Evolutionary conservation across 2,113 vertebrate species (phyloP).

Genomic region (Larimichthys crocea): DNA sequence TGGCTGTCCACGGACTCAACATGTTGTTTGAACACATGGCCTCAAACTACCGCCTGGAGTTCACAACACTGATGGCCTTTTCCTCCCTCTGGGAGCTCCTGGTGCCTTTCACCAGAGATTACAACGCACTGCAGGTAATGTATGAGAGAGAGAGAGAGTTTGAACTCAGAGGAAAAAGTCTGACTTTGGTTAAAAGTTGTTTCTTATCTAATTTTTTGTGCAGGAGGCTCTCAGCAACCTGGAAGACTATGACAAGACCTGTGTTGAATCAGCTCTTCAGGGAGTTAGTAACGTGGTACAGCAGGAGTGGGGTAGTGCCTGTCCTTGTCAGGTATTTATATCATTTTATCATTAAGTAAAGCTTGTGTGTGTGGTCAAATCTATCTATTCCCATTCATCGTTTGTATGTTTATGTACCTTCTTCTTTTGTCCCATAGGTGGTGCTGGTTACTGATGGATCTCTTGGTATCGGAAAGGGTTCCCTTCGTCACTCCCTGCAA

Average conservation of each 20-base stretch:
- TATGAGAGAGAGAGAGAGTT: no score
- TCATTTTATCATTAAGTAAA: neutral
- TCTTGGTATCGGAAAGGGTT: conserved; percentile 95
- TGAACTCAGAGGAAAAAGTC: neutral
- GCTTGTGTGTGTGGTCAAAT: neutral
- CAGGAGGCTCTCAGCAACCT: conserved; percentile 95
- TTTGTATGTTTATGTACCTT: conserved; percentile 36
- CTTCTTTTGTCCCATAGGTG: conserved; percentile 82
- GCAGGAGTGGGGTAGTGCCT: conserved; percentile 95
- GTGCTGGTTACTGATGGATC: conserved; percentile 97
- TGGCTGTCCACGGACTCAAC: conserved; percentile 95
- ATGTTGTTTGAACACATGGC: conserved; percentile 99
- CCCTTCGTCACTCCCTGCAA: conserved; percentile 92
- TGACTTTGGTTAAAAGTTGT: neutral
- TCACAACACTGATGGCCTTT: conserved; percentile 94
- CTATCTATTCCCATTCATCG: neutral
- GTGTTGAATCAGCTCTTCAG: conserved; percentile 91
- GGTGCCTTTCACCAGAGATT: conserved; percentile 98
- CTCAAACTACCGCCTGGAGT: conserved; percentile 96
- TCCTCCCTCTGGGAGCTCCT: conserved; percentile 96
- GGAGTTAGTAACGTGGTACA: conserved; percentile 95
- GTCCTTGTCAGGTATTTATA: conserved; percentile 94
- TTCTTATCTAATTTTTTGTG: neutral
- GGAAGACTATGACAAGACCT: conserved; percentile 99
- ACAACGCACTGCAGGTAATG: conserved; percentile 95